Evolutionary conservation across 2,113 vertebrate species (phyloP).

Genomic region (human (Homo sapiens)): DNA sequence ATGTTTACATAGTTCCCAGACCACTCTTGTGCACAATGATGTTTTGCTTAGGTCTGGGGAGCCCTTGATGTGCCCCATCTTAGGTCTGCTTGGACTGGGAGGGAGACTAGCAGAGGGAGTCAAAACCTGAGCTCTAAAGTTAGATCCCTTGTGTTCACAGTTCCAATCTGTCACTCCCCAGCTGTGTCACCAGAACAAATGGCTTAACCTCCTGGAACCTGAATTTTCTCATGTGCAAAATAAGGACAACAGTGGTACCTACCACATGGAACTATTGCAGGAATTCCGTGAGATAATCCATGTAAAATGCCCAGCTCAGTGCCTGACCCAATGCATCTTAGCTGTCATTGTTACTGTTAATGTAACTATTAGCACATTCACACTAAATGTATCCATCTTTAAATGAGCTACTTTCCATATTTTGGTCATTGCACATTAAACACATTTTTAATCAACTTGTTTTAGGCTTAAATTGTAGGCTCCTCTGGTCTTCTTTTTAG

Average conservation of each 20-base stretch:
- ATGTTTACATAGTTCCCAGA: accelerated
- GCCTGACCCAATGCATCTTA: not conserved
- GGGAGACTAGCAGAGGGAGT: not conserved
- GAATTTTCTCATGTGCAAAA: not conserved
- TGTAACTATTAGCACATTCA: not conserved
- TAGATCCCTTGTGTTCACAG: not conserved
- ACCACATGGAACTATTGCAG: too few relatives aligned
- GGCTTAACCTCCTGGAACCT: not conserved
- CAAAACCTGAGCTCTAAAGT: not conserved
- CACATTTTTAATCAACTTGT: slow-evolving; percentile 30
- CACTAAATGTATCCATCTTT: not conserved
- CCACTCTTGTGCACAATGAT: not conserved
- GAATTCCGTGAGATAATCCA: not conserved
- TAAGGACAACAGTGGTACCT: not conserved
- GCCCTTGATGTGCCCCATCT: not conserved
- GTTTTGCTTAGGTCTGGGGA: not conserved
- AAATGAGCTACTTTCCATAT: not conserved
- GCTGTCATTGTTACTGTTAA: not conserved
- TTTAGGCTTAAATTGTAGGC: not conserved
- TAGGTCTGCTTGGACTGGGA: not conserved
- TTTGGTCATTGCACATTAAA: slow-evolving; percentile 20
- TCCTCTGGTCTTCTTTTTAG: slow-evolving; percentile 52
- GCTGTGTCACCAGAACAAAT: not conserved
- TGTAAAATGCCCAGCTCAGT: not conserved
- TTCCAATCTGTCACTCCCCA: not conserved